Evolutionary conservation across 2,113 vertebrate genomes (phyloP).

Genomic region (Neodon shergylaensis): DNA sequence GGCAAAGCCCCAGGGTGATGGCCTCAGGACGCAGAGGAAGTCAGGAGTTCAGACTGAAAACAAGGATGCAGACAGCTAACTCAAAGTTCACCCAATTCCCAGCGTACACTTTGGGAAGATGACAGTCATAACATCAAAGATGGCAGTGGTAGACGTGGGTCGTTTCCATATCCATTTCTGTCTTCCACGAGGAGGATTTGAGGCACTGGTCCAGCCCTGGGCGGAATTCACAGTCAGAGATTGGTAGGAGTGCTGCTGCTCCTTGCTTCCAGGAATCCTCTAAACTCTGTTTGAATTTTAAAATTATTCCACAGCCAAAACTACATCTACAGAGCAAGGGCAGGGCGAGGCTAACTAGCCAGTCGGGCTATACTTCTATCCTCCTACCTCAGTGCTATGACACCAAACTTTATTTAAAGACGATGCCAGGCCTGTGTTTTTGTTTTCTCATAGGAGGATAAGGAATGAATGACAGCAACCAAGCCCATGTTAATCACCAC

Average conservation of each 20-base stretch:
- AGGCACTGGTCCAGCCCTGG: background rate
- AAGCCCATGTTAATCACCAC: background rate
- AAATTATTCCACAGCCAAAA: constrained; percentile 16
- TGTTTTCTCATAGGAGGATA: background rate
- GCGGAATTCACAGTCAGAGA: constrained; percentile 13
- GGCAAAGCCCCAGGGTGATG: background rate
- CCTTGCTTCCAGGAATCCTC: constrained; percentile 32
- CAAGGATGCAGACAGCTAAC: background rate
- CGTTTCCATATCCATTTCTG: background rate
- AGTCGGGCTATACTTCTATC: background rate
- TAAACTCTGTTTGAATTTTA: constrained; percentile 36
- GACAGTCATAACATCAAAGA: background rate
- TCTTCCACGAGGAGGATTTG: background rate
- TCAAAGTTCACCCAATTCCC: background rate
- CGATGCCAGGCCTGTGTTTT: background rate
- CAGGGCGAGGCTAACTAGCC: background rate
- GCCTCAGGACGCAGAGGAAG: background rate
- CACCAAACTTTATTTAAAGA: background rate
- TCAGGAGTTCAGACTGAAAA: background rate
- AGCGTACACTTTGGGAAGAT: background rate
- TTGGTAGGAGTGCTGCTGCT: background rate
- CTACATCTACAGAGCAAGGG: background rate
- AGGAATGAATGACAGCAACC: background rate
- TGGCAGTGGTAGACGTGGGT: background rate
- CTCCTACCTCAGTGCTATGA: background rate